phyloP scores from a whole-genome alignment of 92 coral and sea anemone genomes.

The Montipora capitata region DNA sequence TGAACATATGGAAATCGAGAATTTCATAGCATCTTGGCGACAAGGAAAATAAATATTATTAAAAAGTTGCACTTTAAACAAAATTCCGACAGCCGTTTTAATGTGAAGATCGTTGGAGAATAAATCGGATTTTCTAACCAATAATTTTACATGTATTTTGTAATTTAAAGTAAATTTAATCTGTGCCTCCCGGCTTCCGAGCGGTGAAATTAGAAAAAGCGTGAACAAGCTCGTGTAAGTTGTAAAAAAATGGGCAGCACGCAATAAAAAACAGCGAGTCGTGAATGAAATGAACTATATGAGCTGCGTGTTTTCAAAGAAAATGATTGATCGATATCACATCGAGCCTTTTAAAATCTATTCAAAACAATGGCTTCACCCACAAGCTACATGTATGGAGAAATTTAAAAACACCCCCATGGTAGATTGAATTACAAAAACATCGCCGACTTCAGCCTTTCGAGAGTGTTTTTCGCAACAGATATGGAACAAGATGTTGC shows the following conservation, averaged over 20 bases:
- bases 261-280: background rate
- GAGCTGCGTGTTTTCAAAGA: slow-evolving; percentile 11
- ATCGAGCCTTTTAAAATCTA: slow-evolving; percentile 44
- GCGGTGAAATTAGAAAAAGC: slow-evolving; percentile 29
- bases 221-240: background rate
- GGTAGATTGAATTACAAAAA: slow-evolving; percentile 54
- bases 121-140: background rate
- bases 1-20: slow-evolving; percentile 32
- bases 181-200: background rate
- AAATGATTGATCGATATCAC: slow-evolving; percentile 47
- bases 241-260: slow-evolving; percentile 25
- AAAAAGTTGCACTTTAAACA: background rate
- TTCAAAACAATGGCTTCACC: slow-evolving; percentile 51
- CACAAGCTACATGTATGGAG: slow-evolving; percentile 57
- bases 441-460: background rate
- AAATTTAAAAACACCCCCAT: slow-evolving; percentile 54
- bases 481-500: slow-evolving; percentile 21
- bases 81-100: slow-evolving; percentile 20
- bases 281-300: background rate
- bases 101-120: background rate
- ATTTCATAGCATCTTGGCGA: slow-evolving; percentile 11
- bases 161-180: slow-evolving; percentile 2
- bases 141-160: background rate
- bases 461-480: background rate
- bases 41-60: slow-evolving; percentile 5